phyloP scores from a whole-genome alignment of 2,888 invertebrate species.

The Cantharis flavilabris region DNA sequence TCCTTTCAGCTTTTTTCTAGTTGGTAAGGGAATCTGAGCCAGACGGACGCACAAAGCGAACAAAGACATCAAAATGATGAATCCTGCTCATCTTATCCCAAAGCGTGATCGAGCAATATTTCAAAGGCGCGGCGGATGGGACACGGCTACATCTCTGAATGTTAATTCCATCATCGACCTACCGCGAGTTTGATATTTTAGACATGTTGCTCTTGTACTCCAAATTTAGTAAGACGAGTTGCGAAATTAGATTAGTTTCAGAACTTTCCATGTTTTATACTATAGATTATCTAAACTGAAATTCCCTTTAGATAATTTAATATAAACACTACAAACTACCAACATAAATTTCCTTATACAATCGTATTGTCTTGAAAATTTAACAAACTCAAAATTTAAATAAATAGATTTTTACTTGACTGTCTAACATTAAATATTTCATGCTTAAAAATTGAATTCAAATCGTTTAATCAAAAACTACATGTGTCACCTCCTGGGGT shows the following conservation, averaged over 20 bases:
- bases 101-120: constrained; percentile 60
- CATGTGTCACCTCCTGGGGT: constrained; percentile 54
- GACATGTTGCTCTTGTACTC: constrained; percentile 29
- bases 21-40: constrained; percentile 42
- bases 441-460: constrained; percentile 45
- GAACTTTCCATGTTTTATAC: constrained; percentile 19
- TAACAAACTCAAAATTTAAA: background rate
- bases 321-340: background rate
- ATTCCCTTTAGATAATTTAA: constrained; percentile 9
- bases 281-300: constrained; percentile 14
- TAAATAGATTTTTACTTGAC: background rate
- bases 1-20: constrained; percentile 48
- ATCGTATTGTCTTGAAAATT: background rate
- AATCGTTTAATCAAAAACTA: constrained; percentile 55
- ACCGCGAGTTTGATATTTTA: constrained; percentile 36
- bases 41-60: constrained; percentile 53
- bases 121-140: constrained; percentile 52
- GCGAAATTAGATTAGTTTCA: constrained; percentile 27
- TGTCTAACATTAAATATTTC: background rate
- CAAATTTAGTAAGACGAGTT: constrained; percentile 26
- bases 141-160: constrained; percentile 55
- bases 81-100: constrained; percentile 59
- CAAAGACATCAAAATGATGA: constrained; percentile 60
- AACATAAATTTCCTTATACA: background rate
- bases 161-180: constrained; percentile 55